These are phyloP conservation scores for Phengaris alcon DNA, from an alignment of 2,888 invertebrate species.

Conservation along the genomic window DNA sequence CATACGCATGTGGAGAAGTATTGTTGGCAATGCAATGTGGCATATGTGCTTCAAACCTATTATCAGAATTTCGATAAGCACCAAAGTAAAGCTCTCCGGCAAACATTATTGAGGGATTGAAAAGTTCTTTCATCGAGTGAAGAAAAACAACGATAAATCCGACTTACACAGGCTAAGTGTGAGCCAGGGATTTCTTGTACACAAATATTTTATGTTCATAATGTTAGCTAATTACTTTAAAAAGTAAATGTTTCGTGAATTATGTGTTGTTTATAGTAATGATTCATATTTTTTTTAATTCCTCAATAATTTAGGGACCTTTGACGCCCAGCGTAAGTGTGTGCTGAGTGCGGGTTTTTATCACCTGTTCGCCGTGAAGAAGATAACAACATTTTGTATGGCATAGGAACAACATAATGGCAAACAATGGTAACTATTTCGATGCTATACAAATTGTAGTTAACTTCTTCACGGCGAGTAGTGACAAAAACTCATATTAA, in stretches of 20 bases:
- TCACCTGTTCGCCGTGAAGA: too few species aligned
- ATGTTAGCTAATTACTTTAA: constrained; percentile 34
- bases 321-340: too few species aligned
- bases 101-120: constrained; percentile 66
- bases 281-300: too few species aligned
- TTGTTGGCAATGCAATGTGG: neutral
- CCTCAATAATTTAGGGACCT: too few species aligned
- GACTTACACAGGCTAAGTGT: constrained; percentile 57
- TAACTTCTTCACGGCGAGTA: too few species aligned
- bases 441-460: too few species aligned
- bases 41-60: constrained; percentile 12
- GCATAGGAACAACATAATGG: too few species aligned
- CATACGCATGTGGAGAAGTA: neutral
- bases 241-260: constrained; percentile 31
- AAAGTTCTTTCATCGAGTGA: constrained; percentile 56
- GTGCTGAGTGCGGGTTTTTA: too few species aligned
- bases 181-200: constrained; percentile 35
- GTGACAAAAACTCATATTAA: too few species aligned
- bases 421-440: too few species aligned
- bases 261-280: neutral
- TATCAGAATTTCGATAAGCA: constrained; percentile 36
- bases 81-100: constrained; percentile 57
- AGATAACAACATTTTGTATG: too few species aligned
- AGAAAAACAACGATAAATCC: constrained; percentile 75
- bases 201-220: constrained; percentile 22